Base-by-base conservation (phyloP, 2,888 invertebrate species). In the Habroteleia sp. region DNA sequence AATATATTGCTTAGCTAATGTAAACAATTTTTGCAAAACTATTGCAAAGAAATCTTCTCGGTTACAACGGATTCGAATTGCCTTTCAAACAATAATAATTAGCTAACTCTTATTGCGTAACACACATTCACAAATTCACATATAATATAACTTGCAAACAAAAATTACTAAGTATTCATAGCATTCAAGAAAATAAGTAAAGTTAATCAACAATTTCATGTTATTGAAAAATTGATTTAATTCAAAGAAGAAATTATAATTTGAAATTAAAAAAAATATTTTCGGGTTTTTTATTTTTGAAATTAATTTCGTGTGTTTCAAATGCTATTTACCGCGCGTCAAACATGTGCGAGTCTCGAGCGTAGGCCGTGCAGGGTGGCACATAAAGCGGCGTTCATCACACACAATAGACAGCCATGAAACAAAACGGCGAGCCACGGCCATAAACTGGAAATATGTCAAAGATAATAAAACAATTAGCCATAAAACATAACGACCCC, bases 401-500 rank as follows among this genome's bases (percentile, higher is more conserved):
- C 81, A 80, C 81, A 85, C 87, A 87, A 87, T 86, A 86, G 87
- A 87, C 85, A 86, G 83, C 81, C 83, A 84, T 82, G 85, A 84
- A 83, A 85, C 82, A 83, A 84, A 86, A 84, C 82, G 82, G 81
- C 84, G 80, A 76, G 81, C 81, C 81, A 82, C 77, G 82, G 86
- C 84, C 84, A 84, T 88, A 88, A 88, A 88, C 85, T 85, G 85
- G 84, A 87, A 88, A 88, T 88, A 88, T 88, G 88, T 87, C 88
- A 87, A 88, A 88, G 88, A 88, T 87, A 88, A 88, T 88, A 88
- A 88, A 88, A 88, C 87, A 87, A 88, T 88, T 88, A 88, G 87
- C 88, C 87, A 88, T 88, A 88, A 88, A 88, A 88, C 87, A 83
- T 87, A 88, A 87, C 88, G 87, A 87, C 87, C 84, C 85, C 84